A percentile compares a stretch with the other conserved stretches of the same genome.
Evolutionary conservation across 2,797 vertebrate genomes (phyloP).

Genomic region (Bradypodion ventrale): DNA sequence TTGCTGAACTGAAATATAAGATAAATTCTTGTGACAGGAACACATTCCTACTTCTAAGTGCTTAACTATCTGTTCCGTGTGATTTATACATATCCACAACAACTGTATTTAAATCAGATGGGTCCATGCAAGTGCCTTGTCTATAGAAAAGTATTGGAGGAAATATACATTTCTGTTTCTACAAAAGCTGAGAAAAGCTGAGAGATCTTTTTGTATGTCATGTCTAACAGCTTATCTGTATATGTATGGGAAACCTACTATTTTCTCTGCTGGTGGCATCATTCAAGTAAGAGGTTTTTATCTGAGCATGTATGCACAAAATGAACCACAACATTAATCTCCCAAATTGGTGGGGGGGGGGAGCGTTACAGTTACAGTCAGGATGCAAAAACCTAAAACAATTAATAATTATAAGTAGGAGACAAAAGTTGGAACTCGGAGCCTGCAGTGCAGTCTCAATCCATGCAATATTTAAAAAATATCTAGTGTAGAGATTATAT

Average conservation of each 20-base stretch:
- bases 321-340: constrained; percentile 18
- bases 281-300: neutral
- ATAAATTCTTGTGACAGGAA: neutral
- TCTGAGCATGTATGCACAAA: constrained; percentile 2
- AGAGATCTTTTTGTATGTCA: neutral
- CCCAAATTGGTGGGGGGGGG: neutral
- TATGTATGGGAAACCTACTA: neutral
- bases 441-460: neutral
- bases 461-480: neutral
- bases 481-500: neutral
- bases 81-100: neutral
- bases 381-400: neutral
- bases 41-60: neutral
- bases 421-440: neutral
- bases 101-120: neutral
- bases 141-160: neutral
- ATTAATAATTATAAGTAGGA: neutral
- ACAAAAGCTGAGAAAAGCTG: neutral
- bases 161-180: neutral
- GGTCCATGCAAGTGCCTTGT: no score
- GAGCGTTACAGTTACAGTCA: neutral
- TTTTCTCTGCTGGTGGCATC: constrained; percentile 3
- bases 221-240: neutral
- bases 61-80: neutral
- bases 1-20: neutral